These are phyloP conservation scores for Pammene fasciana DNA, from an alignment of 2,888 invertebrate genomes.

Conservation along the genomic window DNA sequence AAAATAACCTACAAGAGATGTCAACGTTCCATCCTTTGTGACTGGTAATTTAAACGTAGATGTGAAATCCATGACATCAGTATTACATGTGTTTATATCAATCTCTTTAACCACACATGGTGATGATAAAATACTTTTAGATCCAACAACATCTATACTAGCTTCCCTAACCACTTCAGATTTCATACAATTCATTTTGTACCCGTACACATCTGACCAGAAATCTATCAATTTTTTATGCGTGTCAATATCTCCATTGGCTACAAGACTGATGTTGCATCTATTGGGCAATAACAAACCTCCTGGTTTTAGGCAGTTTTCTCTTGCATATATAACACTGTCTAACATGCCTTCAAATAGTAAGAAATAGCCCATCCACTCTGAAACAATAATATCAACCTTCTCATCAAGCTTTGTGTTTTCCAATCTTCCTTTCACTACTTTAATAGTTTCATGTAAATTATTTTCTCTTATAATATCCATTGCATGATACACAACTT, in stretches of 20 bases:
- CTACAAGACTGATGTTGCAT: conserved; percentile 92
- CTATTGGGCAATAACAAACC: conserved; percentile 93
- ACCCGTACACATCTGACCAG: conserved; percentile 97
- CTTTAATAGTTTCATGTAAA: conserved; percentile 87
- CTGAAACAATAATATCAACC: conserved; percentile 96
- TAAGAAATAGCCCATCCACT: conserved; percentile 99
- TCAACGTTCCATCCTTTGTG: conserved; percentile 86
- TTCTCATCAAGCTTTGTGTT: conserved; percentile 90
- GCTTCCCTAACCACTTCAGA: conserved; percentile 91
- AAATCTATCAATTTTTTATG: conserved; percentile 90
- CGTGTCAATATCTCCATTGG: conserved; percentile 89
- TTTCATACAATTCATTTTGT: conserved; percentile 96
- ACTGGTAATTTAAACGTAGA: conserved; percentile 87
- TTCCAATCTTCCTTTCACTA: conserved; percentile 94
- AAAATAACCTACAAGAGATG: conserved; percentile 95
- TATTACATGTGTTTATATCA: conserved; percentile 89
- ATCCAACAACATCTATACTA: conserved; percentile 77
- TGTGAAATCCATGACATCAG: conserved; percentile 88
- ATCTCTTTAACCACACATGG: conserved; percentile 86
- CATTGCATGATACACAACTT: conserved; percentile 97
- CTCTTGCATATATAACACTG: conserved; percentile 94
- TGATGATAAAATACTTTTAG: conserved; percentile 86
- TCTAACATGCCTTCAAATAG: conserved; percentile 98
- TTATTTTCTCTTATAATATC: conserved; percentile 95
- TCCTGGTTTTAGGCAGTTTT: conserved; percentile 89